Conservation (phyloP, 2,888 invertebrate species). For the Drosophila melanosoma region DNA sequence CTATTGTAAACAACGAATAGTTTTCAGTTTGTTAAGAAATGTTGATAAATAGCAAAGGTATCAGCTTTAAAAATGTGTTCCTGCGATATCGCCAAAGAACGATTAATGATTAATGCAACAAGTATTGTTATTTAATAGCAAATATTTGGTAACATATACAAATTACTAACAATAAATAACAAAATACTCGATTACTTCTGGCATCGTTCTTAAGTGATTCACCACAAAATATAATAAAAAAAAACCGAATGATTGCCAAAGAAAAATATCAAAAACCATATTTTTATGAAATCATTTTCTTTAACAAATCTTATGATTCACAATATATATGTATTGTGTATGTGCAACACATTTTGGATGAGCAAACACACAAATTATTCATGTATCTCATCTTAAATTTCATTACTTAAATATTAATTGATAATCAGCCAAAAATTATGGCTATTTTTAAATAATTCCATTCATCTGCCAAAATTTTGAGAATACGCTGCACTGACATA, state of each 20-base stretch:
- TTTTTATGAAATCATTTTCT: not conserved
- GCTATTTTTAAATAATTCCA: slow-evolving; percentile 61
- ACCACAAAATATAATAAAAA: not conserved
- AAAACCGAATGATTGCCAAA: not conserved
- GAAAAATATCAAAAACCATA: not conserved
- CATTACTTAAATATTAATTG: slow-evolving; percentile 66
- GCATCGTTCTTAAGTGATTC: not conserved
- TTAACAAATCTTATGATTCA: slow-evolving; percentile 36
- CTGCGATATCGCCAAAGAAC: not conserved
- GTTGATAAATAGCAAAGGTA: not conserved
- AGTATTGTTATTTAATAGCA: not conserved
- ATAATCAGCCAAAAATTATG: slow-evolving; percentile 55
- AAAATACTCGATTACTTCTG: too few relatives aligned
- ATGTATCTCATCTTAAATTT: slow-evolving; percentile 65
- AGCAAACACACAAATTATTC: slow-evolving; percentile 18
- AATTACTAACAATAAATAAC: too few relatives aligned
- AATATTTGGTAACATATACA: not conserved
- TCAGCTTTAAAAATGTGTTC: not conserved
- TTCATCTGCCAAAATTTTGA: slow-evolving; percentile 59
- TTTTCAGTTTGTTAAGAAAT: not conserved
- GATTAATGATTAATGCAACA: not conserved
- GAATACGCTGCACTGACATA: slow-evolving; percentile 64
- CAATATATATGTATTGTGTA: slow-evolving; percentile 8
- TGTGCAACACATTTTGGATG: slow-evolving; percentile 2
- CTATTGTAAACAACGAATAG: not conserved